Base-by-base conservation (phyloP, 2,797 vertebrate genomes). In the Xenentodon cancila region DNA sequence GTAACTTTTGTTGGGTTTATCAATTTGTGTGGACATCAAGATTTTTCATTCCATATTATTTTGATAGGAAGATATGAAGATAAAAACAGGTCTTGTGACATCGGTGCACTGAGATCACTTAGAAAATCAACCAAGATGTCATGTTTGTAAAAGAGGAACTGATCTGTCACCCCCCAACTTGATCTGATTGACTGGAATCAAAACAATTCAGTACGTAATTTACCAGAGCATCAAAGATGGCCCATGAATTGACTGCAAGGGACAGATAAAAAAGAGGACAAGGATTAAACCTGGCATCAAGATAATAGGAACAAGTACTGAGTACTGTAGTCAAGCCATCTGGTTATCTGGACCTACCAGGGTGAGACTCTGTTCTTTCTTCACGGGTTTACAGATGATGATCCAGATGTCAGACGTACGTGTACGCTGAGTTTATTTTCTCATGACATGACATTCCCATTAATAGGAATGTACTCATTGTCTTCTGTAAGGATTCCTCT, bases 1-100 rank as follows among this genome's bases (percentile, higher is more conserved):
- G 72, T 53, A 85, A 82, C 75, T 61, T 72, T 55, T 61, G 54
- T 63, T 54, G 37, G 62, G 68, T 65, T 45, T 17, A 54, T 64
- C 25, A 16, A 55, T 79, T 77, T 70, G 20, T 45, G 59, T 50
- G 42, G 22, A 37, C 53, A 45, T 21, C 16, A 66, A 65, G 46
- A 77, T 19, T 18, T 25, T 25, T 25, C n/a, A 25, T 25, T 25
- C 25, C 25, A 25, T 25, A 25, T 25, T 25, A 25, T 30, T 45
- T 53, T 59, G 7, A 53, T 18, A 32, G 19, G 25, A 21, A 64
- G 72, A 60, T n/a, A 60, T 12, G 54, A 13, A 18, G 27, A 52
- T 48, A 53, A 66, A 40, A 60, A 42, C 46, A 9, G 48, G 25
- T 25, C 25, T 61, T 40, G 15, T 53, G 18, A 50, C 40, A 37